Percentiles rank a stretch among this genome's conserved stretches.
Evolutionary conservation across 2,888 invertebrate genomes (phyloP).

Genomic region (Poecilus cupreus): DNA sequence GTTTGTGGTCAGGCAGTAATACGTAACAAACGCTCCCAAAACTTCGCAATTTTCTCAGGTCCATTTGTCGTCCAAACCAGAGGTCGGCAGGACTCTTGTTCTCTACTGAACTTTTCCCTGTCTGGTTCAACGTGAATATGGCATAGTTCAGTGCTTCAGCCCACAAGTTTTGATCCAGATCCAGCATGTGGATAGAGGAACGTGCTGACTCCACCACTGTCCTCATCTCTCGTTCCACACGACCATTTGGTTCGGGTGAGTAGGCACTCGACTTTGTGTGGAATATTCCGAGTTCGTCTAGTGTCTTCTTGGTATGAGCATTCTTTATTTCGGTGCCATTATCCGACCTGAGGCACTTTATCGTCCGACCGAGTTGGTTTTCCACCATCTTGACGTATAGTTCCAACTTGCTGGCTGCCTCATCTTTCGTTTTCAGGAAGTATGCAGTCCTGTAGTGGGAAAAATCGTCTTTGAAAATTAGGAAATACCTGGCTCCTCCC

Average conservation of each 20-base stretch:
- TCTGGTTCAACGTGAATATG: slow-evolving; percentile 60
- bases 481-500: slow-evolving; percentile 3
- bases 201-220: slow-evolving; percentile 65
- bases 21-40: slow-evolving; percentile 27
- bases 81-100: slow-evolving; percentile 60
- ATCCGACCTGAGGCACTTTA: slow-evolving; percentile 63
- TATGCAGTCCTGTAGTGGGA: slow-evolving; percentile 48
- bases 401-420: slow-evolving; percentile 48
- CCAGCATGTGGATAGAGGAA: slow-evolving; percentile 58
- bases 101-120: slow-evolving; percentile 57
- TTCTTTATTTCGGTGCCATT: slow-evolving; percentile 65
- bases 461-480: slow-evolving; percentile 36
- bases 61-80: slow-evolving; percentile 13
- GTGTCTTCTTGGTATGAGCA: slow-evolving; percentile 57
- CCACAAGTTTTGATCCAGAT: slow-evolving; percentile 58
- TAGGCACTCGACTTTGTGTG: slow-evolving; percentile 57
- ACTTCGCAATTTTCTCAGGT: not conserved
- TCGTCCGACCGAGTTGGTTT: slow-evolving; percentile 63
- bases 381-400: slow-evolving; percentile 63
- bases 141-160: slow-evolving; percentile 62
- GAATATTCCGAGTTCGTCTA: slow-evolving; percentile 63
- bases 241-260: slow-evolving; percentile 65
- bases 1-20: slow-evolving; percentile 2
- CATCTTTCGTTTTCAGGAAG: slow-evolving; percentile 41
- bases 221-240: slow-evolving; percentile 64